phyloP scores from a whole-genome alignment of 2,888 invertebrate species.

The Carpatolechia fugitivella region DNA sequence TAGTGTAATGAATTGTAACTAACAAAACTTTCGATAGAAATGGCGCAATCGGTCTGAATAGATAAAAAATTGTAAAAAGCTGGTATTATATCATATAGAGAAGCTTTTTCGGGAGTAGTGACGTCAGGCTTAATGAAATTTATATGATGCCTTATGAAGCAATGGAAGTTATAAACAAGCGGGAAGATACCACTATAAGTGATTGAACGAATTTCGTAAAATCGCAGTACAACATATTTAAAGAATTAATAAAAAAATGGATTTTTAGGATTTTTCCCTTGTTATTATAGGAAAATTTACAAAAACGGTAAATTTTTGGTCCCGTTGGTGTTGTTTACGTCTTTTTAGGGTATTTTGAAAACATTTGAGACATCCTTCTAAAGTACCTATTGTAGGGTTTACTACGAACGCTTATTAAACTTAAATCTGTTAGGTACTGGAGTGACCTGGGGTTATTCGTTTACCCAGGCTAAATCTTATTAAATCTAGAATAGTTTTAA shows the following conservation, averaged over 20 bases:
- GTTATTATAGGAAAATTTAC: conserved; percentile 31
- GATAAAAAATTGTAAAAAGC: neutral
- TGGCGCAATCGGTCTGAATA: neutral
- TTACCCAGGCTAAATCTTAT: neutral
- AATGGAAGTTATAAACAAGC: neutral
- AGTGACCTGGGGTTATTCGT: neutral
- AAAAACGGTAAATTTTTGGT: conserved; percentile 16
- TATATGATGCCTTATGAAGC: neutral
- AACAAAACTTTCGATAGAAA: neutral
- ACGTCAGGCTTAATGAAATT: neutral
- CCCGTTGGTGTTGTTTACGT: conserved; percentile 17
- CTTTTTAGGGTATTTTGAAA: conserved; percentile 12
- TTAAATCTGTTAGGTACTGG: conserved; percentile 3
- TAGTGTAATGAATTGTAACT: neutral
- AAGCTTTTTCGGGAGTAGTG: too few species aligned
- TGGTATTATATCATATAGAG: neutral
- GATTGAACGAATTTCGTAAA: conserved; percentile 26
- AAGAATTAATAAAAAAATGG: conserved; percentile 8
- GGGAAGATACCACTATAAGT: conserved; percentile 1
- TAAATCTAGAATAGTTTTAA: too few species aligned
- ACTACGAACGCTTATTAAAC: conserved; percentile 7
- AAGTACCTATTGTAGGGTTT: conserved; percentile 2
- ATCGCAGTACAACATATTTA: conserved; percentile 25
- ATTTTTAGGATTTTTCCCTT: conserved; percentile 21
- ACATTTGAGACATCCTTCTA: conserved; percentile 6